A percentile compares a stretch with the other conserved stretches of the same genome.
phyloP scores from a whole-genome alignment of 2,797 vertebrate genomes.

The Remorina albescens region DNA sequence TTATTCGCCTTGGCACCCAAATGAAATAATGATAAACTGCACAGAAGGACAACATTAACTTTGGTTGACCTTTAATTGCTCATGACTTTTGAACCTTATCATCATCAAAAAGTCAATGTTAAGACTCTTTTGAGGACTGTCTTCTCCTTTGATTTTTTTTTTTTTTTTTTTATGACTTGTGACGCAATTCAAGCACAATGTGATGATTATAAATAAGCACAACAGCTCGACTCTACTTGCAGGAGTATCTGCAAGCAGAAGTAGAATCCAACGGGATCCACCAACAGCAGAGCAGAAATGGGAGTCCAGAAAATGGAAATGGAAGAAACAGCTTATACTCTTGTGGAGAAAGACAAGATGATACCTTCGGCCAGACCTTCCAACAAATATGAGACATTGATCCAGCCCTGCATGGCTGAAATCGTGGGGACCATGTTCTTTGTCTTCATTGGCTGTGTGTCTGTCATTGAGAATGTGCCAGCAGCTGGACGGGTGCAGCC shows the following conservation, averaged over 20 bases:
- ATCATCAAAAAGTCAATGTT: not conserved
- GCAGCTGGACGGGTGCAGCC: conserved; percentile 86
- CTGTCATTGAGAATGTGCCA: conserved; percentile 84
- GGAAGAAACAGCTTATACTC: conserved; percentile 46
- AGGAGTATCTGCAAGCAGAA: no score
- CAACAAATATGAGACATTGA: conserved; percentile 76
- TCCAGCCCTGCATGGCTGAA: conserved; percentile 91
- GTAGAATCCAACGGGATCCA: not conserved
- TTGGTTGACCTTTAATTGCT: not conserved
- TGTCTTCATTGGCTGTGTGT: conserved; percentile 90
- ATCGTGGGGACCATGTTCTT: conserved; percentile 89
- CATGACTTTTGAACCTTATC: not conserved
- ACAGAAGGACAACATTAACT: not conserved
- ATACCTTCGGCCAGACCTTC: not conserved
- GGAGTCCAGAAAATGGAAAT: conserved; percentile 75
- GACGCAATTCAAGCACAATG: conserved; percentile 23
- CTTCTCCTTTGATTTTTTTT: conserved; percentile 34
- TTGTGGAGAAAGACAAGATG: conserved; percentile 58
- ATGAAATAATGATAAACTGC: not conserved
- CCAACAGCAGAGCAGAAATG: conserved; percentile 33
- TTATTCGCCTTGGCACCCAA: not conserved
- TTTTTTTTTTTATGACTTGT: conserved; percentile 60
- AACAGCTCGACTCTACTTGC: no score
- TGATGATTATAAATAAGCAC: conserved; percentile 37
- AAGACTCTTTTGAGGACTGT: not conserved